A percentile compares a stretch with the other conserved stretches of the same genome.
Conservation (phyloP, 2,113 vertebrate genomes). For the Dipodomys stephensi region DNA sequence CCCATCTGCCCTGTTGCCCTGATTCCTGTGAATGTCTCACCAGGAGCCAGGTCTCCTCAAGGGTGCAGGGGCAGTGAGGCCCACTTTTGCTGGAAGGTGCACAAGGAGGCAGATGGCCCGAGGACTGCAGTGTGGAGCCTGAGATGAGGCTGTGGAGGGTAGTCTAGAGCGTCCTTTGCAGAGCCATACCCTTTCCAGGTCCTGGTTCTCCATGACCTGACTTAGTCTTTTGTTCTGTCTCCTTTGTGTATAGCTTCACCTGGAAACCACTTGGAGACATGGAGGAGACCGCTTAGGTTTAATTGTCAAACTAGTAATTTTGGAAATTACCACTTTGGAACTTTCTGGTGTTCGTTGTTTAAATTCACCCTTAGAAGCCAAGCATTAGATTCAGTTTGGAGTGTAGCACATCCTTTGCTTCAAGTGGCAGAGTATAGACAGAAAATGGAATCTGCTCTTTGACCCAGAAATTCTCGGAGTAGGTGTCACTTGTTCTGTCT, state of each 20-base stretch:
- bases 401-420: no score
- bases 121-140: slow-evolving; percentile 77
- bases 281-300: not conserved
- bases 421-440: no score
- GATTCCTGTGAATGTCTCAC: no score
- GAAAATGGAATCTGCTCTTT: no score
- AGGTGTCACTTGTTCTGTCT: no score
- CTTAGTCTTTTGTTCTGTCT: not conserved
- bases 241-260: not conserved
- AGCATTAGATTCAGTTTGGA: no score
- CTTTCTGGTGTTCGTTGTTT: not conserved
- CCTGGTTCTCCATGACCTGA: no score
- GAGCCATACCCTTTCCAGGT: no score
- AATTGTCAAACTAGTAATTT: not conserved
- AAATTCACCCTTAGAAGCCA: not conserved
- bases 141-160: slow-evolving; percentile 58
- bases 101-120: slow-evolving; percentile 69
- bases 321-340: not conserved
- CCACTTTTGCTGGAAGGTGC: slow-evolving; percentile 48
- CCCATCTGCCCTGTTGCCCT: not conserved
- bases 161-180: no score
- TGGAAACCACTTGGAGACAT: not conserved
- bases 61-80: slow-evolving; percentile 72
- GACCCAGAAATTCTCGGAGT: not conserved
- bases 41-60: no score